Evolutionary conservation across 1,140 invertebrate genomes (phyloP), one percentile per base, ranked within the genome.

Genomic region (Danaus melanippus): DNA sequence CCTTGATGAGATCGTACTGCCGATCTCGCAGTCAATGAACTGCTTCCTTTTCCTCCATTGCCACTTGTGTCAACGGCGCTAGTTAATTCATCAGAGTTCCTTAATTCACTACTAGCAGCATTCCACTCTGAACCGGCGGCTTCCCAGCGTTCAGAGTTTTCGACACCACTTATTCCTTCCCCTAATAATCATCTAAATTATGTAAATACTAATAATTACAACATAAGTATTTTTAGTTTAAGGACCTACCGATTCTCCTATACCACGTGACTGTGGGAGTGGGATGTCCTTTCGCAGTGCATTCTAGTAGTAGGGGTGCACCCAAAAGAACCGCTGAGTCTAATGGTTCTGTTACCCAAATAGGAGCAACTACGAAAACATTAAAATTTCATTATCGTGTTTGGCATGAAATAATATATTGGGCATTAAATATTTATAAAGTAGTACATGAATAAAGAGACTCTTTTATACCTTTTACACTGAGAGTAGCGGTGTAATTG

Each of bases 401-500:
- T 32, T 3, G 2, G 21, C 21, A 32, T 32, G 15, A 15, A 15
- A 15, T n/a, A n/a, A n/a, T n/a, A n/a, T n/a, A 21, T 21, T 21
- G 17, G 17, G 17, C 17, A 21, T 21, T 1, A 21, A 21, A 21
- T 21, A 32, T 5, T 32, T 32, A 32, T 32, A 32, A 32, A 32
- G 4, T 5, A 32, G 21, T 32, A 8, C 2, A 32, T 32, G 17
- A 32, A 32, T 32, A 32, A 32, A 32, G 21, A 4, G 5, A 32
- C 21, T 32, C 21, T 32, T 32, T 32, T 32, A 9, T 79, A 94
- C 93, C 92, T 90, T 93, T 92, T 10, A 96, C 93, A 62, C 91
- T 88, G 12, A 96, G 88, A 54, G 90, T 87, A 0, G 93, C 92
- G 0, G 93, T 94, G 72, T 92, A 93, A 75, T 92, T 93, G 8